Evolutionary conservation across 2,888 invertebrate genomes (phyloP).

Genomic region (Metellina segmentata): DNA sequence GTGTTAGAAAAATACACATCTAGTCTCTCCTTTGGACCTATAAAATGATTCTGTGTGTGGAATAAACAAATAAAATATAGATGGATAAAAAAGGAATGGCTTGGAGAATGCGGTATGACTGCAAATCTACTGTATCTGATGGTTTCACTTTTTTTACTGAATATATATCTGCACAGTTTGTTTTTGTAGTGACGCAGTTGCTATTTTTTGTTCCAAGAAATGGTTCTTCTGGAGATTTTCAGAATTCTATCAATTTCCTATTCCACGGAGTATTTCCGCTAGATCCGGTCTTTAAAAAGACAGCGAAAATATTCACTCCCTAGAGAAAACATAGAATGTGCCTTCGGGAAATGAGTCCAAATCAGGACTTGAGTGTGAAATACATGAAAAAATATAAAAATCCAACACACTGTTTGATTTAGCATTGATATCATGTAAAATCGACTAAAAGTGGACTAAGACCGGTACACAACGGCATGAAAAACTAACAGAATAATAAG

Average conservation of each 20-base stretch:
- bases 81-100: constrained; percentile 9
- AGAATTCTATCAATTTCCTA: constrained; percentile 45
- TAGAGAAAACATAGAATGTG: too few species aligned
- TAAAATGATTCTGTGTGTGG: constrained; percentile 29
- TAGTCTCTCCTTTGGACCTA: neutral
- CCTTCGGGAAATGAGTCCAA: too few species aligned
- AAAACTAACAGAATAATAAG: too few species aligned
- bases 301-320: too few species aligned
- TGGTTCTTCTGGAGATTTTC: constrained; percentile 28
- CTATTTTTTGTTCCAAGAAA: neutral
- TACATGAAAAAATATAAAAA: too few species aligned
- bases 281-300: neutral
- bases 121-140: constrained; percentile 21
- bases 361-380: too few species aligned
- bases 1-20: neutral
- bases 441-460: too few species aligned
- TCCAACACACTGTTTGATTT: too few species aligned
- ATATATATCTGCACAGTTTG: constrained; percentile 25
- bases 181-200: constrained; percentile 26
- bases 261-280: constrained; percentile 5
- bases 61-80: constrained; percentile 45
- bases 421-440: too few species aligned
- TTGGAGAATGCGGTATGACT: constrained; percentile 29
- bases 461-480: too few species aligned
- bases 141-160: neutral